Percentiles rank a stretch among this genome's conserved stretches.
Conservation (phyloP, 2,797 vertebrate species). For the Poecilia picta region DNA sequence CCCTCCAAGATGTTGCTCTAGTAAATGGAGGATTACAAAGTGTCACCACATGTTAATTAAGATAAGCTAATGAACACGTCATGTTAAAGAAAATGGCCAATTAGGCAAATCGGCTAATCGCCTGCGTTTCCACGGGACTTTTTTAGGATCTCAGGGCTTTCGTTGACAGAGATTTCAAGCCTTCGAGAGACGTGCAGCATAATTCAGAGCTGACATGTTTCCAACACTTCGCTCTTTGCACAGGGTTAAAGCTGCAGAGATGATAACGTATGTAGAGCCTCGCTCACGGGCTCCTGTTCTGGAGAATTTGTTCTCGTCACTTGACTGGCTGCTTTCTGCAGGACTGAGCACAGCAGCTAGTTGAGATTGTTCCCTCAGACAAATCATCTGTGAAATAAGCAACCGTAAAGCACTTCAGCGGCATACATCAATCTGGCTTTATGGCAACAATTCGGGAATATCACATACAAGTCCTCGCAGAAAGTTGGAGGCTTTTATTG, state of each 20-base stretch:
- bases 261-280: conserved; percentile 21
- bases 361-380: conserved; percentile 54
- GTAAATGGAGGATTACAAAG: conserved; percentile 68
- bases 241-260: conserved; percentile 17
- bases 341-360: conserved; percentile 13
- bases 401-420: conserved; percentile 54
- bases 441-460: conserved; percentile 38
- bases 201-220: conserved; percentile 20
- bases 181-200: conserved; percentile 14
- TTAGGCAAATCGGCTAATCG: conserved; percentile 56
- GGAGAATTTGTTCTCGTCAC: conserved; percentile 28
- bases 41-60: conserved; percentile 74
- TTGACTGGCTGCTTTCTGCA: conserved; percentile 33
- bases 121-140: conserved; percentile 39
- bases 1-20: conserved; percentile 57
- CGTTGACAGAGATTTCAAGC: conserved; percentile 5
- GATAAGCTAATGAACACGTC: conserved; percentile 66
- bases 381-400: conserved; percentile 71
- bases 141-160: conserved; percentile 35
- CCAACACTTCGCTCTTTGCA: background rate
- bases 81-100: conserved; percentile 47
- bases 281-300: conserved; percentile 17
- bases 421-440: conserved; percentile 61
- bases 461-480: conserved; percentile 34
- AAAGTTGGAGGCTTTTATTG: conserved; percentile 54